These are phyloP conservation scores for Taenaris catops DNA, from an alignment of 2,888 invertebrate genomes.

Conservation along the genomic window DNA sequence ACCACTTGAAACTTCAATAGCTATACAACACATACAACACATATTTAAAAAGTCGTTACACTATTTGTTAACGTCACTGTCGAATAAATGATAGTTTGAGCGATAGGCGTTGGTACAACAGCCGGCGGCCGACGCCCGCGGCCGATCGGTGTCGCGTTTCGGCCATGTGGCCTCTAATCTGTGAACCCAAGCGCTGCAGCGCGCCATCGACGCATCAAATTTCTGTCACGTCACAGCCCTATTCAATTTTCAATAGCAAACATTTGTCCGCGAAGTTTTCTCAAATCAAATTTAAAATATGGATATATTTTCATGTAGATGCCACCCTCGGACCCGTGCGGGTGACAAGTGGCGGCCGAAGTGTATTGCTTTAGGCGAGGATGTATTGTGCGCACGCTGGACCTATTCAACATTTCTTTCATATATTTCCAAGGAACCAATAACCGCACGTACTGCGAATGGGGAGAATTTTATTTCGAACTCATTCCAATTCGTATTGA, in stretches of 20 bases:
- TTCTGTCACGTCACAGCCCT: slow-evolving; percentile 68
- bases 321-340: slow-evolving; percentile 56
- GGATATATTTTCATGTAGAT: slow-evolving; percentile 71
- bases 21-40: too few species aligned
- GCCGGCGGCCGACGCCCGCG: too few species aligned
- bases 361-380: slow-evolving; percentile 39
- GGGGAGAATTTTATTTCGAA: slow-evolving; percentile 13
- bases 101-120: too few species aligned
- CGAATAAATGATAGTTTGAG: too few species aligned
- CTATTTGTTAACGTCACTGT: too few species aligned
- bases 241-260: slow-evolving; percentile 76
- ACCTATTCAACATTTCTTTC: slow-evolving; percentile 45
- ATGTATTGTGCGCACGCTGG: slow-evolving; percentile 41
- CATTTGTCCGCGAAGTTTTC: slow-evolving; percentile 65
- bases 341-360: slow-evolving; percentile 53
- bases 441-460: slow-evolving; percentile 17
- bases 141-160: too few species aligned
- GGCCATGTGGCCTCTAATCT: too few species aligned
- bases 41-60: too few species aligned
- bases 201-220: slow-evolving; percentile 31
- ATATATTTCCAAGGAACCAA: slow-evolving; percentile 26
- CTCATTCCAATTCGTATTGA: too few species aligned
- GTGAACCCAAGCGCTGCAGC: too few species aligned
- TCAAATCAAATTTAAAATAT: slow-evolving; percentile 78
- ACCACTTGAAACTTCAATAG: too few species aligned